Evolutionary conservation across 2,888 invertebrate genomes (phyloP).

Genomic region (Hecatera dysodea): DNA sequence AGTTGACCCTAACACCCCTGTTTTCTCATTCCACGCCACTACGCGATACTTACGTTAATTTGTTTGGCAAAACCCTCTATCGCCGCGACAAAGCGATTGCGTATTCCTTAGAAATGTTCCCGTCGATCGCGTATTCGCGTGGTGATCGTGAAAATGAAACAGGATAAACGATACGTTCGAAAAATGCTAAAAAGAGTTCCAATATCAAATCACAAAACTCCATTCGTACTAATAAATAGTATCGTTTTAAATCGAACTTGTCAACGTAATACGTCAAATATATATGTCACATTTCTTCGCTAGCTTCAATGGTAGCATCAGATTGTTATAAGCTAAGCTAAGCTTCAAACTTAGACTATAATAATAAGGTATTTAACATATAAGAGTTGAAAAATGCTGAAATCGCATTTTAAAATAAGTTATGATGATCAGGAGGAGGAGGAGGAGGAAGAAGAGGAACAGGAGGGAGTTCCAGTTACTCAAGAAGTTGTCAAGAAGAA

Average conservation of each 20-base stretch:
- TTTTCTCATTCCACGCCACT: no score
- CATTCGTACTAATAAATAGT: background rate
- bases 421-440: background rate
- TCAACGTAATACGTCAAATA: slow-evolving; percentile 2
- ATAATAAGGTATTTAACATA: background rate
- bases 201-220: slow-evolving; percentile 7
- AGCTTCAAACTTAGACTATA: background rate
- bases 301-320: background rate
- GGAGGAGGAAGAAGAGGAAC: background rate
- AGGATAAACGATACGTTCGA: no score
- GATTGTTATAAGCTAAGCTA: background rate
- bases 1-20: no score
- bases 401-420: slow-evolving; percentile 1
- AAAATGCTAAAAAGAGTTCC: background rate
- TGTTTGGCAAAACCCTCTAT: no score
- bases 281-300: background rate
- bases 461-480: background rate
- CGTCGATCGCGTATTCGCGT: no score
- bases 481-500: background rate
- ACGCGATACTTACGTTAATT: no score
- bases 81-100: no score
- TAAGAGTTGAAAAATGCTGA: slow-evolving; percentile 9
- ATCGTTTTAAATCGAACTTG: slow-evolving; percentile 17
- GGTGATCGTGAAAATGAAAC: no score
- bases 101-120: no score